A percentile compares a stretch with the other conserved stretches of the same genome.
Evolutionary conservation across 2,888 invertebrate genomes (phyloP).

Genomic region (Boloria selene): DNA sequence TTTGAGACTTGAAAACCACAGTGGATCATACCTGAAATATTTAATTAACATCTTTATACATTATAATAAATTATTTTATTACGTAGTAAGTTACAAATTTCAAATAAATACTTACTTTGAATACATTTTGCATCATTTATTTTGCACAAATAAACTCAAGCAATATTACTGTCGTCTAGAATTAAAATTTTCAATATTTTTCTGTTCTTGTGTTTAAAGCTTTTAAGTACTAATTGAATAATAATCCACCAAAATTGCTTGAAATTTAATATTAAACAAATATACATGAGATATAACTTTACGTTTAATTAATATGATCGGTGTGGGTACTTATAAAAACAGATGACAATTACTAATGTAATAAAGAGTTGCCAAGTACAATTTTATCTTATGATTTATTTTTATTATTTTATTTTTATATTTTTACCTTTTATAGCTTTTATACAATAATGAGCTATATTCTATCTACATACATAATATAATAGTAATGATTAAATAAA

Average conservation of each 20-base stretch:
- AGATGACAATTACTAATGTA: conserved; percentile 1
- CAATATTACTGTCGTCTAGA: conserved; percentile 40
- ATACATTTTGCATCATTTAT: neutral
- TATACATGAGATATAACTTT: neutral
- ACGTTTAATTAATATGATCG: neutral
- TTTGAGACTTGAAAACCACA: conserved; percentile 26
- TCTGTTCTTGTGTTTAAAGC: no score
- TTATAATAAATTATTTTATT: neutral
- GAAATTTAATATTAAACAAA: neutral
- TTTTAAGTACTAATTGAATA: no score
- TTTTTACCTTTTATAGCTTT: no score
- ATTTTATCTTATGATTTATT: neutral
- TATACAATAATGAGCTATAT: no score
- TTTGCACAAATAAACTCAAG: conserved; percentile 26
- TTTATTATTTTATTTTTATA: no score
- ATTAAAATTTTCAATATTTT: conserved; percentile 11
- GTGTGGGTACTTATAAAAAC: conserved; percentile 2
- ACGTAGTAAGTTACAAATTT: neutral
- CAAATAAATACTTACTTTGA: conserved; percentile 5
- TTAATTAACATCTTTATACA: neutral
- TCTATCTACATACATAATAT: no score
- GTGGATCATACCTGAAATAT: conserved; percentile 32
- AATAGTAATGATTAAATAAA: no score
- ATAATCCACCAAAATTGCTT: no score
- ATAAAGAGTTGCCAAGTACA: neutral